A percentile compares a stretch with the other conserved stretches of the same genome.
Conservation (phyloP, 2,888 invertebrate species). For the Timema podura region DNA sequence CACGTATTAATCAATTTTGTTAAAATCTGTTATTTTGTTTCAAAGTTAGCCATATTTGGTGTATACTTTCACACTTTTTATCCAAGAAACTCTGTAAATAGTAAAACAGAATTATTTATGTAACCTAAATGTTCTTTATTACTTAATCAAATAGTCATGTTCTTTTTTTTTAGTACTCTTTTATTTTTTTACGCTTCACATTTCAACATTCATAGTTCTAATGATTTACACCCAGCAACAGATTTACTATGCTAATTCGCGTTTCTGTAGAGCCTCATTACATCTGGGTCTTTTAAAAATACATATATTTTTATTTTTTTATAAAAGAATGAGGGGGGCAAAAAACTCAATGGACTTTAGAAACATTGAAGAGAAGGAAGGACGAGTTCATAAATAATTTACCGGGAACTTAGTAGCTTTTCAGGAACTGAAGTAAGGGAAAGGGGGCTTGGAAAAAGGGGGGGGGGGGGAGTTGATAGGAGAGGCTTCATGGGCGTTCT, state of each 20-base stretch:
- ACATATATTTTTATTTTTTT: not conserved
- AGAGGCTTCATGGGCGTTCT: conserved; percentile 5
- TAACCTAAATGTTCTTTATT: too few relatives aligned
- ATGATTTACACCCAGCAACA: too few relatives aligned
- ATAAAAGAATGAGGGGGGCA: not conserved
- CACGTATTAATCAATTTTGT: too few relatives aligned
- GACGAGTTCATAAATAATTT: conserved; percentile 31
- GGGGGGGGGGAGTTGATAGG: conserved; percentile 11
- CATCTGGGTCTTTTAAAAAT: not conserved
- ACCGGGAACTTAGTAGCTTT: conserved; percentile 29
- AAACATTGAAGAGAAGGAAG: conserved; percentile 18
- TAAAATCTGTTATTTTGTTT: too few relatives aligned
- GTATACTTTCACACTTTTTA: too few relatives aligned
- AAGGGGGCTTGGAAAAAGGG: conserved; percentile 8
- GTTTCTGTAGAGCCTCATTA: not conserved
- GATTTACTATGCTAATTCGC: not conserved
- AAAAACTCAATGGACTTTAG: conserved; percentile 15
- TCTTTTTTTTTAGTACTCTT: too few relatives aligned
- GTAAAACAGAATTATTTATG: too few relatives aligned
- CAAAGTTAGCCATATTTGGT: too few relatives aligned
- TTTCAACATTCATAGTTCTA: too few relatives aligned
- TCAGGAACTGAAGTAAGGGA: conserved; percentile 13
- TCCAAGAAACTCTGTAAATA: too few relatives aligned
- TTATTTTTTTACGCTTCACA: too few relatives aligned
- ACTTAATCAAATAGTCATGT: too few relatives aligned